Conservation (phyloP, 2,888 invertebrate species). For the Belgica antarctica region DNA sequence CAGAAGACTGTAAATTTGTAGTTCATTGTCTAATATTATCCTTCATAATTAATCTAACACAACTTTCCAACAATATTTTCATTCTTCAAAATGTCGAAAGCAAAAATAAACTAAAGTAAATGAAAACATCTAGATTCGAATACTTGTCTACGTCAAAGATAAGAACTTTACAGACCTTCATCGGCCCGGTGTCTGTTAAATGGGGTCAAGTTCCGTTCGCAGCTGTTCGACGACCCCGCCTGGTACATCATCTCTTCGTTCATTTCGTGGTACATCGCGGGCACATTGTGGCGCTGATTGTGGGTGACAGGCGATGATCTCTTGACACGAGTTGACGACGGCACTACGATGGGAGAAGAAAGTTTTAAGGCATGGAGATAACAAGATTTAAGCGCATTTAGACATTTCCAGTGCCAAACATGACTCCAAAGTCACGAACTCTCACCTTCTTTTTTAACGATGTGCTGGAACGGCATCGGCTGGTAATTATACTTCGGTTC, state of each 20-base stretch:
- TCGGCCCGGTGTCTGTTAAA: conserved; percentile 21
- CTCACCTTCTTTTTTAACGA: conserved; percentile 51
- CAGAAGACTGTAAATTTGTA: no score
- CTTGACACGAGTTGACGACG: conserved; percentile 49
- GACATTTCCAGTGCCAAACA: neutral
- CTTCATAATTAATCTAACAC: no score
- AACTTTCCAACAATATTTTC: no score
- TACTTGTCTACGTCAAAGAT: neutral
- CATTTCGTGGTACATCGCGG: conserved; percentile 35
- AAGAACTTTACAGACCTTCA: conserved; percentile 34
- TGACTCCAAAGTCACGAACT: no score
- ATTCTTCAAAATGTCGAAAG: no score
- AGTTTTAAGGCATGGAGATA: neutral
- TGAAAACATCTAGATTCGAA: neutral
- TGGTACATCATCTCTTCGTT: conserved; percentile 35
- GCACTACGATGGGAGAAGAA: neutral
- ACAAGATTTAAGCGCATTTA: neutral
- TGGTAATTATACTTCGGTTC: conserved; percentile 43
- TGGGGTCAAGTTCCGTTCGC: conserved; percentile 35
- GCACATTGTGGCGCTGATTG: conserved; percentile 53
- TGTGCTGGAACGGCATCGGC: conserved; percentile 48
- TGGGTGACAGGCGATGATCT: conserved; percentile 58
- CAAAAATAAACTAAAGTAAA: neutral
- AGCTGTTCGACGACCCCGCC: neutral
- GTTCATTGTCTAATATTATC: no score